phyloP scores from a whole-genome alignment of 2,113 vertebrate genomes.

The Xenopus borealis region DNA sequence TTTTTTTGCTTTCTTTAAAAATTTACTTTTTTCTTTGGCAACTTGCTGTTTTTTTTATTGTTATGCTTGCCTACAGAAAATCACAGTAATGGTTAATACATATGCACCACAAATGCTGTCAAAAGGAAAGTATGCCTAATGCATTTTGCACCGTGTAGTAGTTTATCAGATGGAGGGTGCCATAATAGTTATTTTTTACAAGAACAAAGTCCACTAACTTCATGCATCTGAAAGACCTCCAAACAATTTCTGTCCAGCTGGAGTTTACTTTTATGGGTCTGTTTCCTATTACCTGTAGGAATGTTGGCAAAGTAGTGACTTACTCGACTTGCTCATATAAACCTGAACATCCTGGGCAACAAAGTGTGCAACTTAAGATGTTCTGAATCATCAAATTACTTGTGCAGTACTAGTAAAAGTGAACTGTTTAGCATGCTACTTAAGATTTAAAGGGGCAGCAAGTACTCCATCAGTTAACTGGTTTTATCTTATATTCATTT shows the following conservation, averaged over 20 bases:
- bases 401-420: constrained; percentile 18
- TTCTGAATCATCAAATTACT: constrained; percentile 32
- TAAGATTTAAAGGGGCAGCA: background rate
- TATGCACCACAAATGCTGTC: background rate
- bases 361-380: constrained; percentile 14
- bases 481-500: too few species aligned
- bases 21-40: too few species aligned
- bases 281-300: constrained; percentile 41
- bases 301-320: constrained; percentile 33
- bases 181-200: constrained; percentile 21
- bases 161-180: background rate
- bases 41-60: too few species aligned
- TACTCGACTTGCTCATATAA: constrained; percentile 12
- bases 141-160: constrained; percentile 13
- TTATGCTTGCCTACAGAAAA: background rate
- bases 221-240: constrained; percentile 30
- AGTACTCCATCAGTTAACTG: too few species aligned
- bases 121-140: constrained; percentile 1
- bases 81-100: background rate
- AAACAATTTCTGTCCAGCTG: constrained; percentile 30
- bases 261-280: constrained; percentile 28
- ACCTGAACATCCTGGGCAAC: constrained; percentile 28
- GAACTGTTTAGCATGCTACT: constrained; percentile 7
- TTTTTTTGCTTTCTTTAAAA: too few species aligned
- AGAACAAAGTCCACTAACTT: constrained; percentile 27